Percentiles rank a stretch among this genome's conserved stretches.
Conservation (phyloP, 1,140 invertebrate species). For the Acromyrmex heyeri region DNA sequence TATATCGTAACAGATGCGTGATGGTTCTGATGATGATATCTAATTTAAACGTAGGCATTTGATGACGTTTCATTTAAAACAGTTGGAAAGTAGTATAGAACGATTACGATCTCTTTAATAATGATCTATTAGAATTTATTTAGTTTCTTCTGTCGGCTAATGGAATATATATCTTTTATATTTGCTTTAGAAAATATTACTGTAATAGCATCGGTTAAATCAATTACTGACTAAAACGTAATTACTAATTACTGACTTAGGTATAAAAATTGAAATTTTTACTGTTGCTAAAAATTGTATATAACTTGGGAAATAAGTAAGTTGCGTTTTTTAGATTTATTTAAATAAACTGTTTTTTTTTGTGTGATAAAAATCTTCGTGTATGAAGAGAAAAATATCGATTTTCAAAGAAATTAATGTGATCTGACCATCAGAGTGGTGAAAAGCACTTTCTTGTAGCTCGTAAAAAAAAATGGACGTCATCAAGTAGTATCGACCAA, state of each 20-base stretch:
- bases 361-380: neutral
- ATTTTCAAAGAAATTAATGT: slow-evolving; percentile 51
- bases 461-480: slow-evolving; percentile 33
- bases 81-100: neutral
- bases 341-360: neutral
- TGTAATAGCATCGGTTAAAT: neutral
- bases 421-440: neutral
- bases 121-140: slow-evolving; percentile 15
- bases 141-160: neutral
- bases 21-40: slow-evolving; percentile 21
- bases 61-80: neutral
- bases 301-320: neutral
- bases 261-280: neutral
- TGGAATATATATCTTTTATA: neutral
- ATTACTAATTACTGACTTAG: neutral
- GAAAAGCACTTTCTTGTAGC: slow-evolving; percentile 17
- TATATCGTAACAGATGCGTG: slow-evolving; percentile 34
- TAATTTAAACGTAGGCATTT: slow-evolving; percentile 9
- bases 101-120: neutral
- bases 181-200: neutral
- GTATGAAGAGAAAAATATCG: slow-evolving; percentile 8
- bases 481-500: neutral
- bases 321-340: neutral
- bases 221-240: neutral
- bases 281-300: neutral